Percentiles rank a stretch among this genome's conserved stretches.
phyloP scores from a whole-genome alignment of 2,888 invertebrate genomes.

The Zygaena filipendulae region DNA sequence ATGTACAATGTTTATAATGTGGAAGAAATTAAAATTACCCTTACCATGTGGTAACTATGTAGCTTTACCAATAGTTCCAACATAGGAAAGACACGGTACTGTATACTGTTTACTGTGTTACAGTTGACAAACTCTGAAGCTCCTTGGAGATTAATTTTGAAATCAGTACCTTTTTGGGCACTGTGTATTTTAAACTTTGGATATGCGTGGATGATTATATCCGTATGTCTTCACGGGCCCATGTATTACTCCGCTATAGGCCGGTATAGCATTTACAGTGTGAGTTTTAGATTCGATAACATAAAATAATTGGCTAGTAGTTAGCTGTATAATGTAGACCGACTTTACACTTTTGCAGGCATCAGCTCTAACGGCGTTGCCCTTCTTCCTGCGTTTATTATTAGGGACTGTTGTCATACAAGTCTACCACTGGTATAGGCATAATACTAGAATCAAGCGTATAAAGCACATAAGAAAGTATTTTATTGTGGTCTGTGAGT shows the following conservation, averaged over 20 bases:
- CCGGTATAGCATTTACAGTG: conserved; percentile 39
- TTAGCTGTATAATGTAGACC: no score
- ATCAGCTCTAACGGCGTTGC: conserved; percentile 45
- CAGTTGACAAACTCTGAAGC: conserved; percentile 45
- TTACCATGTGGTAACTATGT: no score
- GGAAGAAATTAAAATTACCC: no score
- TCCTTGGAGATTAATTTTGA: conserved; percentile 46
- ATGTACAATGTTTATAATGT: no score
- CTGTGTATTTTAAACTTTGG: conserved; percentile 52
- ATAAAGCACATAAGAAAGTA: conserved; percentile 45
- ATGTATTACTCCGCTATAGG: conserved; percentile 40
- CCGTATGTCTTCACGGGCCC: conserved; percentile 48
- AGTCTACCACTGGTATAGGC: conserved; percentile 43
- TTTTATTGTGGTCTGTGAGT: conserved; percentile 58
- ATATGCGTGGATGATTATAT: conserved; percentile 56
- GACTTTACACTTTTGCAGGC: conserved; percentile 47
- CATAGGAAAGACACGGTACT: no score
- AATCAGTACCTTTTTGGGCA: conserved; percentile 48
- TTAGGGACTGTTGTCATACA: conserved; percentile 50
- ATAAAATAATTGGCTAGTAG: not conserved
- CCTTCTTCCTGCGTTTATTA: conserved; percentile 46
- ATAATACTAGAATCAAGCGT: conserved; percentile 26
- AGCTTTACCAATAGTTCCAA: no score
- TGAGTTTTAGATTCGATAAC: conserved; percentile 25
- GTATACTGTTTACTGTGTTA: conserved; percentile 14